A percentile compares a stretch with the other conserved stretches of the same genome.
Conservation (phyloP, 2,888 invertebrate genomes). For the Megalurothrips usitatus region DNA sequence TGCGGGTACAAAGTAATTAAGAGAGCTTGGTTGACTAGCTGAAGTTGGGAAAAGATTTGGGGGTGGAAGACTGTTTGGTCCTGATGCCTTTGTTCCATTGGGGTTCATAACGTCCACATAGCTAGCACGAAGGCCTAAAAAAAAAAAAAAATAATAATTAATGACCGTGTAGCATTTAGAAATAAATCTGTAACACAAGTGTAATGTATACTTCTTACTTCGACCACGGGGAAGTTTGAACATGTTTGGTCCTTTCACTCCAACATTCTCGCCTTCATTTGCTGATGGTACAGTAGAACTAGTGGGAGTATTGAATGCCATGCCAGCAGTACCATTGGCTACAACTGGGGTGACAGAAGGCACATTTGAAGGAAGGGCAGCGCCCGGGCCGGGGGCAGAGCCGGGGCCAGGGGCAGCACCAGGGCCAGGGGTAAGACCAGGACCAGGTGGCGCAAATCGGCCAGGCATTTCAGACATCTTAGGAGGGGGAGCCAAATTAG, state of each 20-base stretch:
- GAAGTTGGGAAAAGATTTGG: conserved; percentile 45
- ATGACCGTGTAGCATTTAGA: not conserved
- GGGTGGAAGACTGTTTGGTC: conserved; percentile 43
- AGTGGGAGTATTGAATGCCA: conserved; percentile 29
- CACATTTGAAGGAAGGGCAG: conserved; percentile 19
- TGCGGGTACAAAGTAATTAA: conserved; percentile 55
- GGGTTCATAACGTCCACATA: conserved; percentile 90
- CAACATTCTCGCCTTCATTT: conserved; percentile 28
- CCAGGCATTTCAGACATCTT: conserved; percentile 55
- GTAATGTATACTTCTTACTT: conserved; percentile 54
- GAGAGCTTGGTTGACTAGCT: conserved; percentile 48
- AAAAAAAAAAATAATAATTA: not conserved
- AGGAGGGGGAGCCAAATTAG: conserved; percentile 62
- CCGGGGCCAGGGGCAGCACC: conserved; percentile 29
- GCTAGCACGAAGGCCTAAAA: conserved; percentile 71
- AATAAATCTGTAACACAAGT: conserved; percentile 18
- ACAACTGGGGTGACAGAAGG: conserved; percentile 9
- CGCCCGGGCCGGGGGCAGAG: conserved; percentile 23
- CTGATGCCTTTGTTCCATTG: conserved; percentile 50
- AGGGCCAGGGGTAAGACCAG: conserved; percentile 18
- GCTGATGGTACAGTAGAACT: not conserved
- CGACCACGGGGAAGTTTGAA: conserved; percentile 74
- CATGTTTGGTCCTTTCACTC: conserved; percentile 53
- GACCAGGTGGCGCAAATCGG: conserved; percentile 32
- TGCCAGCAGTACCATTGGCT: conserved; percentile 14